Evolutionary conservation across 2,888 invertebrate genomes (phyloP), one percentile per base, ranked within the genome.

Genomic region (Torymus aiolomorphi): DNA sequence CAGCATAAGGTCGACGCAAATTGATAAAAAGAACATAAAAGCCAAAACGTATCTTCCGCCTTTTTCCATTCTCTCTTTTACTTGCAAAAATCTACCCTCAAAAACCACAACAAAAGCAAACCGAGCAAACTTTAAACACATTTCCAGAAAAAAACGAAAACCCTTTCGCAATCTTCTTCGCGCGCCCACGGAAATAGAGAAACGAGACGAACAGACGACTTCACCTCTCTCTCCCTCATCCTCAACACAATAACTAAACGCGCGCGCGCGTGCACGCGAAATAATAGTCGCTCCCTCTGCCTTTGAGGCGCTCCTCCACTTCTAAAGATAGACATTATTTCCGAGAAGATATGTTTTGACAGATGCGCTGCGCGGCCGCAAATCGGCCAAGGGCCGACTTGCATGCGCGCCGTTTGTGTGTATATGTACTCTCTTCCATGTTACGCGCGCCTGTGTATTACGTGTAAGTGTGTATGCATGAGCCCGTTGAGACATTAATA

Each of bases 1-100:
- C 81, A 84, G 77, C 71, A 85, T 82, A 83, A 83, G 85, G 83
- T 84, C 80, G 81, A 79, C 78, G 72, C 24, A 66, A 84, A 78
- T 72, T 78, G 52, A 75, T 78, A 69, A 69, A 54, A 82, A 74
- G 70, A 80, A 72, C 42, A 81, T 66, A 16, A 76, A 80, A 82
- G 82, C 82, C 76, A 76, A 80, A 83, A 83, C 80, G 81, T 79
- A 61, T 81, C 76, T 59, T 70, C 67, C 71, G 69, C 75, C 20
- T 72, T 80, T 74, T 62, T 66, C 80, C 80, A 74, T 79, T 77
- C 61, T 54, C 73, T n/a, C 77, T 59, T 79, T 10, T 57, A 31
- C 20, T 51, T 24, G 0, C 5, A 24, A 24, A 66, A 54, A 42
- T 42, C 42, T 42, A 8, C 42, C 11, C 51, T 51, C 51, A 20